Percentiles rank a stretch among this genome's conserved stretches.
Evolutionary conservation across 2,113 vertebrate genomes (phyloP).

Genomic region (Cacatua alba): DNA sequence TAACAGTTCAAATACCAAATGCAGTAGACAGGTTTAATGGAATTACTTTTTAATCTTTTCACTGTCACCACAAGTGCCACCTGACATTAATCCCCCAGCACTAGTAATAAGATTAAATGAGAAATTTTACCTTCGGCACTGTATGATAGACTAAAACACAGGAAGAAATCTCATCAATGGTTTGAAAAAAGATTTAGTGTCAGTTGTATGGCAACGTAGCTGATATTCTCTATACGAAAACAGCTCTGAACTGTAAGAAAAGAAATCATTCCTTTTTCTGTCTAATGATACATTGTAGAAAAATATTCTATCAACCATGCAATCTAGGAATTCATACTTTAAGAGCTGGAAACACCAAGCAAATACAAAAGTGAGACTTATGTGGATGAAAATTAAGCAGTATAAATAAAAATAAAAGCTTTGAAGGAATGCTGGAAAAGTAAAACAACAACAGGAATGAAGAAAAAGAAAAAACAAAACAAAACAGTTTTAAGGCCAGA

Average conservation of each 20-base stretch:
- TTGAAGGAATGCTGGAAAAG: background rate
- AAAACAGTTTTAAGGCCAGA: background rate
- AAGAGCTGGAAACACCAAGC: background rate
- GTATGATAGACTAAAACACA: constrained; percentile 1
- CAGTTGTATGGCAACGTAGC: background rate
- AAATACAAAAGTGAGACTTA: background rate
- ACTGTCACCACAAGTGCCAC: constrained; percentile 46
- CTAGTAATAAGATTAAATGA: constrained; percentile 50
- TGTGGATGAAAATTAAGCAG: background rate
- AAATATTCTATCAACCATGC: background rate
- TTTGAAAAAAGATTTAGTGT: background rate
- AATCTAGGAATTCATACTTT: background rate
- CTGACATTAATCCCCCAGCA: constrained; percentile 55
- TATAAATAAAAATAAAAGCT: background rate
- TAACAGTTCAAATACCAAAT: constrained; percentile 46
- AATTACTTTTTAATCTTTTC: constrained; percentile 61
- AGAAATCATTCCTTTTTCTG: background rate
- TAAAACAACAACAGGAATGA: background rate
- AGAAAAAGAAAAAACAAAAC: no score
- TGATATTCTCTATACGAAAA: background rate
- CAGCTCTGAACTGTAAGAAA: background rate
- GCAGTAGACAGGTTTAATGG: constrained; percentile 48
- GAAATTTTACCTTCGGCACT: constrained; percentile 37
- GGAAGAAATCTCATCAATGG: background rate
- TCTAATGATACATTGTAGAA: background rate